Percentiles rank a stretch among this genome's conserved stretches.
Evolutionary conservation across 2,113 vertebrate genomes (phyloP).

Genomic region (Strix uralensis): DNA sequence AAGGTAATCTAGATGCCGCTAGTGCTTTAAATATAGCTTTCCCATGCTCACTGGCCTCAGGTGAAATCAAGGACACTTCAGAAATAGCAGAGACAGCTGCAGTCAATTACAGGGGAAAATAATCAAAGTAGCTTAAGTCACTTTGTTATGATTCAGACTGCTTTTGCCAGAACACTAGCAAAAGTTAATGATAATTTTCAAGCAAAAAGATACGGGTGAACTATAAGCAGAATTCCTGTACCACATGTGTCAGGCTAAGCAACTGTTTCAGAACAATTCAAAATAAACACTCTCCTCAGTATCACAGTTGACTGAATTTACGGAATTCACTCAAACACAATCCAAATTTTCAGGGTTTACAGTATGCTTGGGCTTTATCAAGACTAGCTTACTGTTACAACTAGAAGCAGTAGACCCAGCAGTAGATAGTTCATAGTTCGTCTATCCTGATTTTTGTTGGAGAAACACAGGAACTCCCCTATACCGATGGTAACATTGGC

Average conservation of each 20-base stretch:
- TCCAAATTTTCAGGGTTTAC: neutral
- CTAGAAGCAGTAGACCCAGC: neutral
- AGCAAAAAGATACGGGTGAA: neutral
- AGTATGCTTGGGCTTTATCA: neutral
- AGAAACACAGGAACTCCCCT: neutral
- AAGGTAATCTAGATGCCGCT: constrained; percentile 8
- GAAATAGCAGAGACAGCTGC: constrained; percentile 59
- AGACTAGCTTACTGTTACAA: neutral
- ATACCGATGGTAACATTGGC: neutral
- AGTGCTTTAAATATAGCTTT: constrained; percentile 43
- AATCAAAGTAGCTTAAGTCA: constrained; percentile 34
- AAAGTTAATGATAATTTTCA: neutral
- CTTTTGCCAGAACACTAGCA: neutral
- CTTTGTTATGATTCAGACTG: constrained; percentile 23
- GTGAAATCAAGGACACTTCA: constrained; percentile 66
- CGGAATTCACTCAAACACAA: neutral
- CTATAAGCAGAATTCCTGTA: neutral
- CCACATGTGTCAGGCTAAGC: neutral
- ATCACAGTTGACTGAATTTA: neutral
- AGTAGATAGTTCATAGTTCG: neutral
- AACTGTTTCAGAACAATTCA: neutral
- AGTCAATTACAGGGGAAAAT: constrained; percentile 40
- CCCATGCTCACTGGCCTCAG: constrained; percentile 34
- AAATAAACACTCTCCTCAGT: neutral
- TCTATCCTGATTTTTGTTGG: neutral